Conservation (phyloP, 2,113 vertebrate genomes). For the Dinomys branickii region DNA sequence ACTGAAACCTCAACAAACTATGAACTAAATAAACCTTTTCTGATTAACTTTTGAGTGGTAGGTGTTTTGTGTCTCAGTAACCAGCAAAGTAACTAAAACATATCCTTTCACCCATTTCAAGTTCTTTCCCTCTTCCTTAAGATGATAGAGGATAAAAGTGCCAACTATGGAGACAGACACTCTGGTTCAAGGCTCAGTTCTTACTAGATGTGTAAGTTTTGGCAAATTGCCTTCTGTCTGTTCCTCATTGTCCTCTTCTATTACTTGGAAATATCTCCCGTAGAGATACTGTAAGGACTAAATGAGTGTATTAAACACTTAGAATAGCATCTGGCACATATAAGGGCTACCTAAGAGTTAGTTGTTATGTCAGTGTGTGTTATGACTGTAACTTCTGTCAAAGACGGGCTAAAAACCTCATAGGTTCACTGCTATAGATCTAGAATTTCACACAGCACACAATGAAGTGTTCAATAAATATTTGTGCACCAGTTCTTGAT, state of each 20-base stretch:
- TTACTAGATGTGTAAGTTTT: not conserved
- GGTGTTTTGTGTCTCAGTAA: not conserved
- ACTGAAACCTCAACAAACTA: not conserved
- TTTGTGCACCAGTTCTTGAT: not conserved
- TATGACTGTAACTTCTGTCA: slow-evolving; percentile 2
- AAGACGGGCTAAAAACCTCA: not conserved
- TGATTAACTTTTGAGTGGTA: not conserved
- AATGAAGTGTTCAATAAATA: not conserved
- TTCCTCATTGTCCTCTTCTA: not conserved
- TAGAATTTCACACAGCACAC: not conserved
- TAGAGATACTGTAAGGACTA: not conserved
- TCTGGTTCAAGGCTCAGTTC: not conserved
- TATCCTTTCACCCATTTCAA: not conserved
- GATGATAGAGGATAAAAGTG: not conserved
- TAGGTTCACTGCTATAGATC: not conserved
- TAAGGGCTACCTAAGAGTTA: not conserved
- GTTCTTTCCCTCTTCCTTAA: not conserved
- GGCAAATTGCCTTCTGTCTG: slow-evolving; percentile 18
- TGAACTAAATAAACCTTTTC: not conserved
- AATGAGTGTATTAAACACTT: not conserved
- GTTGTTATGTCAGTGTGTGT: not conserved
- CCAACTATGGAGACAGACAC: not conserved
- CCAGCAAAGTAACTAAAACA: not conserved
- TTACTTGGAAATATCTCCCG: slow-evolving; percentile 16
- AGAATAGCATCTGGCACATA: not conserved